phyloP scores from a whole-genome alignment of 2,888 invertebrate species.

The Agonopterix heracliana region DNA sequence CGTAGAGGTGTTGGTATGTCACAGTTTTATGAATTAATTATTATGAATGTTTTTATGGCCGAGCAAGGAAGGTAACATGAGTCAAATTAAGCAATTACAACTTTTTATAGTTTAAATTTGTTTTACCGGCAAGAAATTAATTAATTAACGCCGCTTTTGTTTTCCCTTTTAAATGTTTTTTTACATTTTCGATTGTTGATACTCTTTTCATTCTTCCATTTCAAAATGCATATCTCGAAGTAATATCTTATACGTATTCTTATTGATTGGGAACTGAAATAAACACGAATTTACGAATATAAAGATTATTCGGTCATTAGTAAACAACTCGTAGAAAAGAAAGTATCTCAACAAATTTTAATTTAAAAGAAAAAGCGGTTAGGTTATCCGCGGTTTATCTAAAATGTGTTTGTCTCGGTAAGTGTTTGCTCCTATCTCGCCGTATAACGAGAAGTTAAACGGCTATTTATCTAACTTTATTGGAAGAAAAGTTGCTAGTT shows the following conservation, averaged over 20 bases:
- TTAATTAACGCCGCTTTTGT: too few species aligned
- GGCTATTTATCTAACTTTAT: constrained; percentile 1
- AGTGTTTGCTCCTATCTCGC: neutral
- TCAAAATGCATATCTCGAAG: too few species aligned
- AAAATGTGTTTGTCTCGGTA: constrained; percentile 1
- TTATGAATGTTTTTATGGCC: constrained; percentile 5
- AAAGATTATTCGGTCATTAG: too few species aligned
- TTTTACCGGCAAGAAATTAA: neutral
- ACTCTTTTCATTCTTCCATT: too few species aligned
- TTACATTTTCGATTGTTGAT: too few species aligned
- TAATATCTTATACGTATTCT: too few species aligned
- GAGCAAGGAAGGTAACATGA: neutral
- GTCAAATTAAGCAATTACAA: neutral
- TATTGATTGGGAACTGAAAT: too few species aligned
- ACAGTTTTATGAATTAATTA: constrained; percentile 12
- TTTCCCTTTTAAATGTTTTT: too few species aligned
- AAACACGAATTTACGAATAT: too few species aligned
- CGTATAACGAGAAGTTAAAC: neutral
- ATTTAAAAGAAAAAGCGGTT: neutral
- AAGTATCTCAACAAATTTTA: too few species aligned
- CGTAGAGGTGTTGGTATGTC: constrained; percentile 8
- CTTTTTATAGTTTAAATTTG: neutral
- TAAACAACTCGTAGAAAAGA: too few species aligned
- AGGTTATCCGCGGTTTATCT: neutral
- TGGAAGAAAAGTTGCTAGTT: neutral